Base-by-base conservation (phyloP, 2,113 vertebrate genomes). In the Planiliza haematocheilus region DNA sequence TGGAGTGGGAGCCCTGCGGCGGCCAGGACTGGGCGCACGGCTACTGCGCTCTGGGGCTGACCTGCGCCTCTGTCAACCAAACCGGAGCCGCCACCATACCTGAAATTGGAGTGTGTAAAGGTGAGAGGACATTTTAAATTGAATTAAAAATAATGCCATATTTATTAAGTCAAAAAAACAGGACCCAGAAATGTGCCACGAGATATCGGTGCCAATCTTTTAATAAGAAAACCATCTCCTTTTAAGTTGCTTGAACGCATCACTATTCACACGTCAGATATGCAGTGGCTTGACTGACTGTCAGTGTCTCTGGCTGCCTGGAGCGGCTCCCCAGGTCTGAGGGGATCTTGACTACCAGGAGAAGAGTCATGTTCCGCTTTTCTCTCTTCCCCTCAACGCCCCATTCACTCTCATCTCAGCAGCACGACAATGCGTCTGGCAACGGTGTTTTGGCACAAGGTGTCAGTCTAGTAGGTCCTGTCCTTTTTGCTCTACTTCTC, bases 1-100 rank as follows among this genome's bases (percentile, higher is more conserved):
- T 93, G 72, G 91, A 94, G 81, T 90, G 92, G 90, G 94, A 95
- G 79, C 76, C 87, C 18, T 95, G 94, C 78, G 94, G 91, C 30
- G 94, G 94, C 0, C 75, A 50, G 67, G 91, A 94, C 91, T 95
- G 94, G 94, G 58, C 69, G 49, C 83, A 89, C 67, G 94, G 94
- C 53, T 94, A 91, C 89, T 95, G 94, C 81, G 90, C 89, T 8
- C 78, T 91, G 74, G 94, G 94, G 42, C 89, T 95, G 82, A 93
- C 88, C 36, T 94, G 94, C 77, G 91, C 87, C 18, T 85, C 91
- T 7, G 43, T 90, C 38, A 94, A 94, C 84, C 48, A 56, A 6
- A 93, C 89, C 12, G 81, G 84, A 74, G 63, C 61, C 1, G 91
- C 87, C 8, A 10, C 42, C 0, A 49, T 89, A 17, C 92, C 94